Percentiles rank a stretch among this genome's conserved stretches.
Evolutionary conservation across 2,113 vertebrate genomes (phyloP).

Genomic region (Alces alces): DNA sequence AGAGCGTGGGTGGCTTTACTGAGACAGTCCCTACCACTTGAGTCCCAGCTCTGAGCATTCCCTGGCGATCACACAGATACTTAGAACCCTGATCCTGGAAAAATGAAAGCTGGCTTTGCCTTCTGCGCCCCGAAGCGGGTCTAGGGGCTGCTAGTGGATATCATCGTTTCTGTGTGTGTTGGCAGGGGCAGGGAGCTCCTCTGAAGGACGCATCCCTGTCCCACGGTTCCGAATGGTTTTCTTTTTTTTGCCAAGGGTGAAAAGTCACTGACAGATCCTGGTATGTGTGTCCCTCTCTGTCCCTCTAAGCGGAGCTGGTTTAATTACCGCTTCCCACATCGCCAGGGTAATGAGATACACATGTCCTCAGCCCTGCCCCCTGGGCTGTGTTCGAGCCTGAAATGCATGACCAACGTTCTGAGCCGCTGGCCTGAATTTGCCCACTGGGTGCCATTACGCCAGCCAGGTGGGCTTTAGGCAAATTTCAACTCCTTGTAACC

Average conservation of each 20-base stretch:
- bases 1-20: slow-evolving; percentile 85
- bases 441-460: slow-evolving; percentile 36
- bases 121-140: neutral
- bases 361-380: slow-evolving; percentile 43
- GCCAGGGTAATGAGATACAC: slow-evolving; percentile 57
- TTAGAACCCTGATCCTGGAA: slow-evolving; percentile 77
- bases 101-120: neutral
- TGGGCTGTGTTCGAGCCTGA: slow-evolving; percentile 50
- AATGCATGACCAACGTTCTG: slow-evolving; percentile 66
- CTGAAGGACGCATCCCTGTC: neutral
- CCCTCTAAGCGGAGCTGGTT: slow-evolving; percentile 12
- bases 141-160: neutral
- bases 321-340: slow-evolving; percentile 56
- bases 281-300: slow-evolving; percentile 3
- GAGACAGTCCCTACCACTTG: slow-evolving; percentile 73
- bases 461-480: slow-evolving; percentile 70
- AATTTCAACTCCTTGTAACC: slow-evolving; percentile 61
- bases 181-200: neutral
- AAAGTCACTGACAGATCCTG: slow-evolving; percentile 16
- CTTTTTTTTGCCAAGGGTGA: neutral
- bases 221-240: neutral
- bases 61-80: slow-evolving; percentile 84
- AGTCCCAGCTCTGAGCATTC: slow-evolving; percentile 88
- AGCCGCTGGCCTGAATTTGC: slow-evolving; percentile 60
- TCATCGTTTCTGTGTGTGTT: neutral